Conservation (phyloP, 1,140 invertebrate genomes). For the Bombus soroeensis region DNA sequence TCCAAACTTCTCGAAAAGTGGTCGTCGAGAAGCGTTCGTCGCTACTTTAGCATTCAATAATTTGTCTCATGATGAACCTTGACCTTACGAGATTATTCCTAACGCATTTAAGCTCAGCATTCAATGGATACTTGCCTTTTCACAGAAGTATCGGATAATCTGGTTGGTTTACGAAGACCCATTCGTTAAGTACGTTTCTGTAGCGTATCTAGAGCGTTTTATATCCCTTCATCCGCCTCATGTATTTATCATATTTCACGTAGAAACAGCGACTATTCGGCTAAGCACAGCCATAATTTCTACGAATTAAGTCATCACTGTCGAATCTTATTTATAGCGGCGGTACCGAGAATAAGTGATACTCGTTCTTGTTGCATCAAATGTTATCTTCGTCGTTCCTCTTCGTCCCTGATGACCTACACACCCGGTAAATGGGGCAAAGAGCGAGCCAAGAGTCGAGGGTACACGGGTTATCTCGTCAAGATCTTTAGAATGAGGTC, state of each 20-base stretch:
- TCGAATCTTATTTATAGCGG: conserved; percentile 50
- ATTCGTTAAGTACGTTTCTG: too few relatives aligned
- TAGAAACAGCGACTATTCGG: neutral
- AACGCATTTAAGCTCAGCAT: neutral
- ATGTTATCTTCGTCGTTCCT: conserved; percentile 36
- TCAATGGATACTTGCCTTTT: too few relatives aligned
- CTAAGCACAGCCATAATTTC: neutral
- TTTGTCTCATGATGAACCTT: neutral
- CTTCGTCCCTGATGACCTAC: conserved; percentile 41
- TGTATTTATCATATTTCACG: neutral
- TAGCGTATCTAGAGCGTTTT: neutral
- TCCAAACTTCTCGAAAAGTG: too few relatives aligned
- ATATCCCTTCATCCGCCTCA: neutral
- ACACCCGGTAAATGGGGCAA: conserved; percentile 58
- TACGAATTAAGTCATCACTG: conserved; percentile 9
- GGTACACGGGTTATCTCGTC: conserved; percentile 55
- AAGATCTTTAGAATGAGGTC: conserved; percentile 61
- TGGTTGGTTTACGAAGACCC: too few relatives aligned
- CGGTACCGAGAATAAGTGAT: conserved; percentile 30
- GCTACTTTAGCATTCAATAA: neutral
- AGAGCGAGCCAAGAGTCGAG: conserved; percentile 59
- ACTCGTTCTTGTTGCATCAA: conserved; percentile 62
- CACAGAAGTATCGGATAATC: too few relatives aligned
- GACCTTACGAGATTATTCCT: neutral
- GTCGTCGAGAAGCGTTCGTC: neutral